Percentiles rank a stretch among this genome's conserved stretches.
These are phyloP conservation scores for Aleiodes testaceus DNA, from an alignment of 2,888 invertebrate species.

Conservation along the genomic window DNA sequence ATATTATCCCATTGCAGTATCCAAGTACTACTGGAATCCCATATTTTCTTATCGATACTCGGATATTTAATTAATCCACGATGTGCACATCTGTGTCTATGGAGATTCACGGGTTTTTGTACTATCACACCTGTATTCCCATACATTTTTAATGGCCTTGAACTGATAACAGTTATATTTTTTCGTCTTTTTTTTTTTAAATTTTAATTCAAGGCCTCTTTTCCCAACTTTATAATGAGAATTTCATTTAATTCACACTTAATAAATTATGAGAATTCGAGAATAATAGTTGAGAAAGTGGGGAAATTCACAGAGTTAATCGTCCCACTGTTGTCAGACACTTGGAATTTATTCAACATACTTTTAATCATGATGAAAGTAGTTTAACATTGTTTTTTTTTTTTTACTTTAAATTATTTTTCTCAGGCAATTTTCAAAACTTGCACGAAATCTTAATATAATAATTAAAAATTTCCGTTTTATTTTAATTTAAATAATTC, in stretches of 20 bases:
- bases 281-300: slow-evolving; percentile 48
- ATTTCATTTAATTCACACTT: not conserved
- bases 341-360: not conserved
- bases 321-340: slow-evolving; percentile 14
- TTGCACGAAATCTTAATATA: slow-evolving; percentile 17
- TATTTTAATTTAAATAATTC: not conserved
- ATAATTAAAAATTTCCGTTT: slow-evolving; percentile 27
- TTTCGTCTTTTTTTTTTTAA: too few relatives aligned
- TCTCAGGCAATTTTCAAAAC: slow-evolving; percentile 3
- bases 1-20: slow-evolving; percentile 75
- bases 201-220: too few relatives aligned
- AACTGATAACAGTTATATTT: not conserved
- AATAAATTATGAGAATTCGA: slow-evolving; percentile 9
- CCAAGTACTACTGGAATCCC: slow-evolving; percentile 75
- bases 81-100: slow-evolving; percentile 65
- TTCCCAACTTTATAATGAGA: too few relatives aligned
- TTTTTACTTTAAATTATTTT: slow-evolving; percentile 1
- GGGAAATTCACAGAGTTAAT: slow-evolving; percentile 46
- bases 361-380: slow-evolving; percentile 31
- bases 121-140: slow-evolving; percentile 16
- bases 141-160: slow-evolving; percentile 4
- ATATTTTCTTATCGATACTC: slow-evolving; percentile 71
- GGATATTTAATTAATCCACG: slow-evolving; percentile 69
- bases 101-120: slow-evolving; percentile 14
- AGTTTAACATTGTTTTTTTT: slow-evolving; percentile 34